Conservation (phyloP, 2,888 invertebrate species). For the Netelia inedita region DNA sequence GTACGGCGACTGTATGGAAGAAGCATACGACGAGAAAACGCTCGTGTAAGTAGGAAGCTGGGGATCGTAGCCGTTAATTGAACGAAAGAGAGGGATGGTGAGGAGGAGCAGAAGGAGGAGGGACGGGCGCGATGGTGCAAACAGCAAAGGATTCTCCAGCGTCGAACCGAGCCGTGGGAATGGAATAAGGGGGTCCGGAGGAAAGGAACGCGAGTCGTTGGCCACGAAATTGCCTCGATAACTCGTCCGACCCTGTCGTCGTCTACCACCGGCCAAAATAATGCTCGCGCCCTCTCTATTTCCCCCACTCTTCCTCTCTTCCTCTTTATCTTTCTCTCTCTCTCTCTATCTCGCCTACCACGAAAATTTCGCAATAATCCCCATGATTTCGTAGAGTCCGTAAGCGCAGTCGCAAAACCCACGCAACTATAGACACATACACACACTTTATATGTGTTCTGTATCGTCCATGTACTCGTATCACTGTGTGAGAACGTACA, state of each 20-base stretch:
- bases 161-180: constrained; percentile 32
- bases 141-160: constrained; percentile 66
- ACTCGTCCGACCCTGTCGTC: constrained; percentile 69
- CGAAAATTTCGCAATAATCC: constrained; percentile 64
- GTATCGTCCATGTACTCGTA: background rate
- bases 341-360: constrained; percentile 18
- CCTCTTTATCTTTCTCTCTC: background rate
- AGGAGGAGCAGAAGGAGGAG: too few species aligned
- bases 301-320: background rate
- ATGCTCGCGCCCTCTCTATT: constrained; percentile 44
- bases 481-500: background rate
- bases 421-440: background rate
- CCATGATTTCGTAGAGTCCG: constrained; percentile 54
- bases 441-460: background rate
- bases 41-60: constrained; percentile 65
- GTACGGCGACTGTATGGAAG: background rate
- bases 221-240: constrained; percentile 78
- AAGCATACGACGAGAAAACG: constrained; percentile 48
- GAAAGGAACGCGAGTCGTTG: constrained; percentile 75
- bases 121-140: constrained; percentile 70
- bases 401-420: constrained; percentile 46
- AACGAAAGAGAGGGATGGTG: constrained; percentile 61
- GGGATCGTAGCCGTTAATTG: constrained; percentile 77
- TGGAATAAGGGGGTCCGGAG: constrained; percentile 38
- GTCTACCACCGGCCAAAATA: constrained; percentile 64